phyloP scores from a whole-genome alignment of 1,140 invertebrate species.

The Heterodera carotae region DNA sequence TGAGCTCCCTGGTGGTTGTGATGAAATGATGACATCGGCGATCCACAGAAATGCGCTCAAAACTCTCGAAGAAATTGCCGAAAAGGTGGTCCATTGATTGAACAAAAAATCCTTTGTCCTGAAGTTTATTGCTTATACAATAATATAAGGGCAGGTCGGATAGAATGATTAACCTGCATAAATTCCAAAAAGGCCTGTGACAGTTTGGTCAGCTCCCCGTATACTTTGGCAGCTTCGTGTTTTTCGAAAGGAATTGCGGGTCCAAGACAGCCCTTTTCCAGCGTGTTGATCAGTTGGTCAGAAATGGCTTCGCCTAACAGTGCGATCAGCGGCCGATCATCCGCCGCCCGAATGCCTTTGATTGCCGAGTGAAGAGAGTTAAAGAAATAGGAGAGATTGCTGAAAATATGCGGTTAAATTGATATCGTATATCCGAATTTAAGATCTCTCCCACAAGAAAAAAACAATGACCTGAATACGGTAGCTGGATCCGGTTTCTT shows the following conservation, averaged over 20 bases:
- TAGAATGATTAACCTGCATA: conserved; percentile 29
- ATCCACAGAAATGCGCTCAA: conserved; percentile 43
- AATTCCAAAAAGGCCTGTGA: conserved; percentile 25
- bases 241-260: conserved; percentile 47
- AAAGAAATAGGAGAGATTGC: conserved; percentile 35
- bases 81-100: conserved; percentile 31
- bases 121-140: conserved; percentile 22
- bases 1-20: conserved; percentile 38
- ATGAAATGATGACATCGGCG: conserved; percentile 39
- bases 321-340: conserved; percentile 19
- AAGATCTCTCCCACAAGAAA: neutral
- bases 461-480: conserved; percentile 23
- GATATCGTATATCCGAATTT: too few relatives aligned
- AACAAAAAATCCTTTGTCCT: conserved; percentile 41
- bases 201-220: conserved; percentile 19
- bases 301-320: conserved; percentile 37
- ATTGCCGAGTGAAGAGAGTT: conserved; percentile 27
- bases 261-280: conserved; percentile 44
- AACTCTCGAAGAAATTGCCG: conserved; percentile 38
- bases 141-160: neutral
- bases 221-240: conserved; percentile 18
- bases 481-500: conserved; percentile 17
- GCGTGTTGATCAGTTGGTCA: conserved; percentile 20
- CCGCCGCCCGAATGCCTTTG: conserved; percentile 35
- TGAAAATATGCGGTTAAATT: conserved; percentile 25